Base-by-base conservation (phyloP, 2,888 invertebrate species). In the Synanthedon formicaeformis region DNA sequence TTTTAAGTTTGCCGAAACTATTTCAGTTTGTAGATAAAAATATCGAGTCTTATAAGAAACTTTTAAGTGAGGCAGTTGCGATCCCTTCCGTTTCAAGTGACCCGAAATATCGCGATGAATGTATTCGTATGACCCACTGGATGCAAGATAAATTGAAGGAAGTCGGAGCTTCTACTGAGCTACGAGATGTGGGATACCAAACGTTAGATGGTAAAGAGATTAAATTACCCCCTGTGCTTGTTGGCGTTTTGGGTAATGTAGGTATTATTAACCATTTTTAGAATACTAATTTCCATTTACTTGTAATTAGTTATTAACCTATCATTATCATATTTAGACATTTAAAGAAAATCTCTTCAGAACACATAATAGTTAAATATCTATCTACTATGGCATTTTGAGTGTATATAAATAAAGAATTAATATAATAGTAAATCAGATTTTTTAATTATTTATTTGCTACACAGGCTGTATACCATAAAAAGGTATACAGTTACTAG, bases 51-150 rank as follows among this genome's bases (percentile, higher is more conserved):
- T 99, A 94, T 73, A 94, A 98, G 56, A 85, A 92, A 51, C 91
- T 92, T 57, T 86, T 99, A 54, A 90, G 90, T 53, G 94, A 96
- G 69, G 95, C 94, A 1, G 97, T 99, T 27, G 95, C 94, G 3
- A 98, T 99, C 68, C 93, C 94, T 64, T 97, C 97, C 4, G 97
- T 99, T n/a, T 98, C 98, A 23, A 93, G 96, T 69, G 96, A 95
- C 92, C 91, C 94, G 3, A 93, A 95, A 56, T 91, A 91, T 58
- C 91, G 98, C 50, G 80, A 84, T 13, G 97, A 98, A 60, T 92
- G 96, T 60, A 84, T 92, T 13, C 91, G 90, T 61, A 97, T 98
- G 97, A 91, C 96, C 34, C 86, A 95, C 58, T 98, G 96, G 95
- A 91, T 91, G 52, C 91, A 91, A 53, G 84, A 88, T 0, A 91